Conservation (phyloP, 2,797 vertebrate species). For the Argentina silus region DNA sequence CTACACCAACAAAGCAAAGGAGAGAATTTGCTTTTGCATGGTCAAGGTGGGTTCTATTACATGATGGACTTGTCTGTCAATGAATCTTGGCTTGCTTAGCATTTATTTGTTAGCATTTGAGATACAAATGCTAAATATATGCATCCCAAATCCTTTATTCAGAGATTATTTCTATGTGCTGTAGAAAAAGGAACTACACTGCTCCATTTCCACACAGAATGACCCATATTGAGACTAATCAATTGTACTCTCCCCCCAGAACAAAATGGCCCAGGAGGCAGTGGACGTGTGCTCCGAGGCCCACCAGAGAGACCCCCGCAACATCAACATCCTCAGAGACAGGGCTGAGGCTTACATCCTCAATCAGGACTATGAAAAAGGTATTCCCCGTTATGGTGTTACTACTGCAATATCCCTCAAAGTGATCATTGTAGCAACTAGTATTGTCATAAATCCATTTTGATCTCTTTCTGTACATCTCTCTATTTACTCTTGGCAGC, state of each 20-base stretch:
- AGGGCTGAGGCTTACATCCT: conserved; percentile 86
- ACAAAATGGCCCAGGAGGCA: conserved; percentile 68
- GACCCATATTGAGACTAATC: no score
- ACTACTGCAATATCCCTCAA: not conserved
- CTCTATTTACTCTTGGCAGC: conserved; percentile 56
- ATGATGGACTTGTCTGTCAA: not conserved
- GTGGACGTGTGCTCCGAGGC: conserved; percentile 83
- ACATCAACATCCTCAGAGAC: conserved; percentile 80
- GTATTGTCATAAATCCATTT: not conserved
- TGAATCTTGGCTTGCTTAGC: not conserved
- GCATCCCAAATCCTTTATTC: no score
- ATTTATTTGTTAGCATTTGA: not conserved
- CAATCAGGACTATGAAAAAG: conserved; percentile 85
- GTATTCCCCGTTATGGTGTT: conserved; percentile 46
- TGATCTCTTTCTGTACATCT: not conserved
- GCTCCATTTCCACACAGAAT: no score
- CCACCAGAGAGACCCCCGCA: conserved; percentile 82
- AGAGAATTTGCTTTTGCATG: conserved; percentile 82
- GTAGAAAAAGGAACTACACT: no score
- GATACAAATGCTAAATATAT: no score
- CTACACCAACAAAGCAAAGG: conserved; percentile 82
- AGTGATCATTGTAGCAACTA: not conserved
- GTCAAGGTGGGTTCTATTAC: conserved; percentile 70
- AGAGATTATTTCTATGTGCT: no score
- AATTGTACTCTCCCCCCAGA: conserved; percentile 48